Conservation (phyloP, 1,140 invertebrate species). For the Platyscapa corneri region DNA sequence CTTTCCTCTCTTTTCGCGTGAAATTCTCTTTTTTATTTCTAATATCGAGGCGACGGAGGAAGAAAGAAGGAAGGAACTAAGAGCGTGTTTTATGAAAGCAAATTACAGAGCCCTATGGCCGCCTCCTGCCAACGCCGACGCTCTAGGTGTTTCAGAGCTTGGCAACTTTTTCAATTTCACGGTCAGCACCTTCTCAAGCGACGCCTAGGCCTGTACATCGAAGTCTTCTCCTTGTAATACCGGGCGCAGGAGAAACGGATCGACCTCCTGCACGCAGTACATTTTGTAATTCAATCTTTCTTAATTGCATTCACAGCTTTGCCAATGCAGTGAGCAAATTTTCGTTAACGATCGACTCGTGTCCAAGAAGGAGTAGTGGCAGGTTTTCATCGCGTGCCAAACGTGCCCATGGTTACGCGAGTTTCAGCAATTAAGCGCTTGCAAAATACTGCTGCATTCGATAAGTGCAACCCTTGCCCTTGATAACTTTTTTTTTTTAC, state of each 20-base stretch:
- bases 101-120: conserved; percentile 73
- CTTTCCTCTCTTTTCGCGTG: too few relatives aligned
- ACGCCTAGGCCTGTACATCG: background rate
- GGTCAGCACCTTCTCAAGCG: conserved; percentile 53
- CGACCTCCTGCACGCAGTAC: background rate
- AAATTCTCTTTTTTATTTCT: background rate
- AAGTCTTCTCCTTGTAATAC: background rate
- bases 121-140: conserved; percentile 66
- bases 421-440: too few relatives aligned
- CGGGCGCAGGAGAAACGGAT: background rate
- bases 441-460: too few relatives aligned
- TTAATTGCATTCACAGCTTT: too few relatives aligned
- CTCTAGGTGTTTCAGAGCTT: conserved; percentile 66
- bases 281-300: too few relatives aligned
- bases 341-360: too few relatives aligned
- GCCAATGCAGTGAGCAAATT: too few relatives aligned
- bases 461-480: too few relatives aligned
- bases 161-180: conserved; percentile 68
- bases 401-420: too few relatives aligned
- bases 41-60: background rate
- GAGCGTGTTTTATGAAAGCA: conserved; percentile 70
- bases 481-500: too few relatives aligned
- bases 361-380: too few relatives aligned
- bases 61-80: background rate
- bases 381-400: too few relatives aligned